These are phyloP conservation scores for Engystomops pustulosus DNA, from an alignment of 2,113 vertebrate species.

Conservation along the genomic window DNA sequence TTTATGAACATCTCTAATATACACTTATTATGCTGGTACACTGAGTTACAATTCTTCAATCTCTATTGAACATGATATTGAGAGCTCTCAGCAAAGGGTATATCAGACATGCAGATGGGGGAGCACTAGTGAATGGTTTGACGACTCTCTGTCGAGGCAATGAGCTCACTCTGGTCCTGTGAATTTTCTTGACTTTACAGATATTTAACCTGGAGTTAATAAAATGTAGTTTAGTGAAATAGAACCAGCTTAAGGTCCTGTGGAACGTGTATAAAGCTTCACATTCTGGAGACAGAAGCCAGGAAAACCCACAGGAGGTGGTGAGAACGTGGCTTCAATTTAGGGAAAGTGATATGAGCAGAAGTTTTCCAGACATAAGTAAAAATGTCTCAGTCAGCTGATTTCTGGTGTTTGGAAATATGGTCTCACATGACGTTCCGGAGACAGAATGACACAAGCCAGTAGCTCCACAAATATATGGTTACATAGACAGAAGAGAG, in stretches of 20 bases:
- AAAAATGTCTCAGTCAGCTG: conserved; percentile 43
- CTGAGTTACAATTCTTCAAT: not conserved
- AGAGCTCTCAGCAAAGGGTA: not conserved
- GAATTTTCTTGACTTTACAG: conserved; percentile 18
- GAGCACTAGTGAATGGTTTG: not conserved
- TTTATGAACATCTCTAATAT: too few species aligned
- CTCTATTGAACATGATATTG: not conserved
- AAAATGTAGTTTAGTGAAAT: conserved; percentile 43
- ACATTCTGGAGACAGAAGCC: conserved; percentile 33
- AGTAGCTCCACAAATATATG: conserved; percentile 4
- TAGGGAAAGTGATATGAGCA: conserved; percentile 44
- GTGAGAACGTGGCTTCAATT: conserved; percentile 44
- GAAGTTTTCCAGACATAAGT: conserved; percentile 9
- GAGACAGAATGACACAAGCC: not conserved
- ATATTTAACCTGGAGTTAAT: conserved; percentile 54
- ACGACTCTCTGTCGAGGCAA: conserved; percentile 10
- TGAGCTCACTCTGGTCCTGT: conserved; percentile 15
- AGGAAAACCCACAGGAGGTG: conserved; percentile 47
- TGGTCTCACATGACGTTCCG: not conserved
- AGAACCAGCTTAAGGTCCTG: conserved; percentile 40
- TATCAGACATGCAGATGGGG: not conserved
- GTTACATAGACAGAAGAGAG: not conserved
- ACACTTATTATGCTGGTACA: not conserved
- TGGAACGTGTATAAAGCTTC: conserved; percentile 32
- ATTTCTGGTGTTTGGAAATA: conserved; percentile 13